Conservation (phyloP, 2,113 vertebrate species). For the Nyctibius bracteatus region DNA sequence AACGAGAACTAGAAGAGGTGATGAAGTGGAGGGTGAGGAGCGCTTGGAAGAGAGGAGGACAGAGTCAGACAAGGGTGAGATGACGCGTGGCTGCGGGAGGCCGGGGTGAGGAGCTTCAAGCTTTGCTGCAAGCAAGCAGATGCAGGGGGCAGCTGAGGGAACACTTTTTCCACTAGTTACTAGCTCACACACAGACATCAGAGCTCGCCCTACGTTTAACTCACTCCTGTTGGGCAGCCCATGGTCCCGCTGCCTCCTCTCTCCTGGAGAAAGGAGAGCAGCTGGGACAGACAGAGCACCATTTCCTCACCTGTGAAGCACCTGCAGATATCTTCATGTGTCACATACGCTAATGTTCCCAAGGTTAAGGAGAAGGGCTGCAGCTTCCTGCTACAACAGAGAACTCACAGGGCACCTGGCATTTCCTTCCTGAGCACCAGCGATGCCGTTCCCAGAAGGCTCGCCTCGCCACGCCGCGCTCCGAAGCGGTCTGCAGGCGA, state of each 20-base stretch:
- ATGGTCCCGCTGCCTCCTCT: not conserved
- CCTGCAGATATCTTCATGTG: slow-evolving; percentile 95
- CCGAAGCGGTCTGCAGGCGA: not conserved
- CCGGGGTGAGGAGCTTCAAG: not conserved
- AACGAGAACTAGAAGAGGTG: not conserved
- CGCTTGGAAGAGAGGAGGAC: not conserved
- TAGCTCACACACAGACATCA: not conserved
- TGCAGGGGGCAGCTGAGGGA: not conserved
- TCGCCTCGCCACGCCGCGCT: not conserved
- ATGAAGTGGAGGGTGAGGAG: not conserved
- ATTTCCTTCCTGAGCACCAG: not conserved
- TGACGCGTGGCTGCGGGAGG: not conserved
- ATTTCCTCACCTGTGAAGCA: slow-evolving; percentile 90
- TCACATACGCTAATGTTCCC: slow-evolving; percentile 90
- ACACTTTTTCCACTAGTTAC: no score
- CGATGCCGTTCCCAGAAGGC: not conserved
- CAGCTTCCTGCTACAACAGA: not conserved
- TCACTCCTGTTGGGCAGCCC: not conserved
- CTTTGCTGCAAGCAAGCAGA: not conserved
- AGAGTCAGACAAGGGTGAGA: not conserved
- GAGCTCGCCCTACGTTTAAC: not conserved
- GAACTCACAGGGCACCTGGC: not conserved
- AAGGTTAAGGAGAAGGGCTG: slow-evolving; percentile 81
- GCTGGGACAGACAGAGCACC: not conserved
- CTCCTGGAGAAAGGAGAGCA: not conserved